Base-by-base conservation (phyloP, 2,888 invertebrate species). In the Drosophila birchii region DNA sequence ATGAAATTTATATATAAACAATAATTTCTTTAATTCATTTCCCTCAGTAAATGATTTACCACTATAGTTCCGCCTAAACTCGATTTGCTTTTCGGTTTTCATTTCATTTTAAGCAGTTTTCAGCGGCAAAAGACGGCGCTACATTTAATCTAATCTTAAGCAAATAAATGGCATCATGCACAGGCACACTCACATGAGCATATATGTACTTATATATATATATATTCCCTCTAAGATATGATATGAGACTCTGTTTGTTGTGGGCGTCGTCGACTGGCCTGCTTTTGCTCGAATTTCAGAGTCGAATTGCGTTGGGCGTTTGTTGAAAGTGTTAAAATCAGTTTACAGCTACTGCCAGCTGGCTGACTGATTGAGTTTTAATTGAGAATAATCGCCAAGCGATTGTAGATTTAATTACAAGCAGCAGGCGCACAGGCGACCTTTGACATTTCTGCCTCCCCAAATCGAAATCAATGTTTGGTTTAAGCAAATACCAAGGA, bases 361-460 rank as follows among this genome's bases (percentile, higher is more conserved):
- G 51, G 61, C 51, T 81, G 81, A 86, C 61, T 86, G 86, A 86
- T 88, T 86, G 82, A 8, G 68, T 80, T 88, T 86, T 88, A 81
- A 88, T 89, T 80, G 76, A 63, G 73, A 64, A 73, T 75, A 88
- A 76, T 88, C 76, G 67, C 51, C 73, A 51, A 44, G 43, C 44
- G 68, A 58, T 74, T 62, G 58, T 58, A 58, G 49, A 29, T 38
- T 66, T 64, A 64, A 64, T 64, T 63, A 51, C 26, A 63, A 34
- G 12, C 64, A 20, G 6, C 47, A 12, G 47, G 47, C 47, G 41
- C 12, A 53, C 11, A 3, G 9, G 26, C 12, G 32, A 66, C 64
- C 64, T 64, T 67, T 66, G 67, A 47, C 67, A 66, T 66, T 71
- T 49, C 18, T 29, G 3, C 18, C 3, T n/a, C 23, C 3, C 23